phyloP scores from a whole-genome alignment of 2,797 vertebrate genomes.

The Macropus fuliginosus region DNA sequence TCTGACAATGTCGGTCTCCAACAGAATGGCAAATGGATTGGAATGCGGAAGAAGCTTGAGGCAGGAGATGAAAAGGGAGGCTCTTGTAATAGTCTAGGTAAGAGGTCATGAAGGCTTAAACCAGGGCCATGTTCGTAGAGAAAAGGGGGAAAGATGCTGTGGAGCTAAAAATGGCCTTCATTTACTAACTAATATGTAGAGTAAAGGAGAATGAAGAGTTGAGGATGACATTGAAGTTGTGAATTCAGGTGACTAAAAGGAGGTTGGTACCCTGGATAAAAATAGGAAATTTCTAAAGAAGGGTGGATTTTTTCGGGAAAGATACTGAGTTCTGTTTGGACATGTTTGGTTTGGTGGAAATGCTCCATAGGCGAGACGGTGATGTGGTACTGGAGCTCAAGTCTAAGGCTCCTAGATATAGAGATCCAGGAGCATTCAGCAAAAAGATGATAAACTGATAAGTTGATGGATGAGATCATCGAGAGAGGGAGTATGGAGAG shows the following conservation, averaged over 20 bases:
- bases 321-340: background rate
- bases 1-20: background rate
- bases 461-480: background rate
- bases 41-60: background rate
- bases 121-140: background rate
- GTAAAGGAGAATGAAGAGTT: background rate
- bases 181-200: background rate
- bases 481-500: background rate
- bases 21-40: background rate
- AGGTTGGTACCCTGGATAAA: background rate
- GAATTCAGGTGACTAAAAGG: background rate
- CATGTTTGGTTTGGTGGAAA: background rate
- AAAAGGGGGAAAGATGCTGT: background rate
- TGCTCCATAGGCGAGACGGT: background rate
- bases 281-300: background rate
- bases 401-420: background rate
- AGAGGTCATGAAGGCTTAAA: background rate
- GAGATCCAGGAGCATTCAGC: background rate
- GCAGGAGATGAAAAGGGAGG: background rate
- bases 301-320: background rate
- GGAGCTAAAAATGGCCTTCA: background rate
- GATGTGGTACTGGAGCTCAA: background rate
- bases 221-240: background rate
- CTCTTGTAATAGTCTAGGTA: background rate
- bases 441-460: background rate